Evolutionary conservation across 2,113 vertebrate species (phyloP).

Genomic region (Okapia johnstoni): DNA sequence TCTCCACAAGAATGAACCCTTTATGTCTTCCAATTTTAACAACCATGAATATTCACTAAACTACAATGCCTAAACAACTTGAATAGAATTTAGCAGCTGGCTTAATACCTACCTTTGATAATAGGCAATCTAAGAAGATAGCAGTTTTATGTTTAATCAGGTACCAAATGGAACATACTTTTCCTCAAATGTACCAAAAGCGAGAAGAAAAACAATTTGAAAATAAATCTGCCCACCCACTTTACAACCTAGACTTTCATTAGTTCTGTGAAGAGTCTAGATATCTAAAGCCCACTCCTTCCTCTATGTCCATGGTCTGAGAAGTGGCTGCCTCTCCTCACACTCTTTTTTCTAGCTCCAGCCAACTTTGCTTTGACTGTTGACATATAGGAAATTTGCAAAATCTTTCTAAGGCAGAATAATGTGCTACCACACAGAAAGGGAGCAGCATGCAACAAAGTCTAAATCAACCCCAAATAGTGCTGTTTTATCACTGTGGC

Average conservation of each 20-base stretch:
- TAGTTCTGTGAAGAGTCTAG: neutral
- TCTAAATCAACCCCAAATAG: neutral
- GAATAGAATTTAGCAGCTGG: neutral
- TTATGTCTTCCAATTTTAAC: neutral
- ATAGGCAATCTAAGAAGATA: constrained; percentile 3
- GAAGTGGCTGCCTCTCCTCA: neutral
- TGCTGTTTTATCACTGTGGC: neutral
- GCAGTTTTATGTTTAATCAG: constrained; percentile 26
- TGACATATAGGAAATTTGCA: neutral
- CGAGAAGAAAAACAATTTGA: neutral
- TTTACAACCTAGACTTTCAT: neutral
- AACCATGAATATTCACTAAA: neutral
- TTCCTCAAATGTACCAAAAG: neutral
- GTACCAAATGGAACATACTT: neutral
- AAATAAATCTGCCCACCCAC: neutral
- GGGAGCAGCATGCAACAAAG: neutral
- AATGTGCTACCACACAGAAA: neutral
- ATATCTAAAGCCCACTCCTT: neutral
- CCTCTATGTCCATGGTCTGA: accelerated
- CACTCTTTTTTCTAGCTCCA: neutral
- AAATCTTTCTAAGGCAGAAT: neutral
- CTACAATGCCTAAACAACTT: neutral
- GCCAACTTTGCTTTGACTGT: neutral
- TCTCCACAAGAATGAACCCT: neutral
- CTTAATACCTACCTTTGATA: neutral